Base-by-base conservation (phyloP, 2,113 vertebrate genomes). In the Agapornis roseicollis region DNA sequence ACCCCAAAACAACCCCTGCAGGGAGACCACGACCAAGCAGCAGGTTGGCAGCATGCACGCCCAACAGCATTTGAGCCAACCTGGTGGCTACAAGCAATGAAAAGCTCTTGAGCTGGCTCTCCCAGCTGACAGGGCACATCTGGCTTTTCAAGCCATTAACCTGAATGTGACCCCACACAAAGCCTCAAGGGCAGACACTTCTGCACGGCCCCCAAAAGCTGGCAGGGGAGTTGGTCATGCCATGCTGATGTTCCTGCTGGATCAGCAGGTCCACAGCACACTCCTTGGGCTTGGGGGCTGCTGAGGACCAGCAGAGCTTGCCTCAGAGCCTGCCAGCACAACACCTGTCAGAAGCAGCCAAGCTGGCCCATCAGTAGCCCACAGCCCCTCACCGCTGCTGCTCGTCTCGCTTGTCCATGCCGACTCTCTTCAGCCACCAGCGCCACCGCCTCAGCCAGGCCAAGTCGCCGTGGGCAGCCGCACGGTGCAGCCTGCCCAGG, bases 21-120 rank as follows among this genome's bases (percentile, higher is more conserved):
- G 29, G 50, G n/a, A 73, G 52, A 53, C 17, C n/a, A 7, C 0
- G 2, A 27, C 8, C 1, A n/a, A 74, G 60, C 2, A 0, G 19
- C 47, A 55, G 35, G 46, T 58, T 0, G 0, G 31, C 7, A 1
- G 53, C 35, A n/a, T 1, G 0, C 22, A 1, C 18, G 42, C 35
- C 46, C 52, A 41, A 9, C 41, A 33, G 61, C 11, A 6, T 49
- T 64, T 2, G 8, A 68, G n/a, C 61, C 9, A 8, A 10, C 6
- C 37, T 3, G 3, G 53, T 47, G 7, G 28, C 70, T 81, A 9
- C 31, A n/a, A 49, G 47, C n/a, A 33, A 8, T 2, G 15, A 37
- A 61, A 63, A 63, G 23, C 35, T 42, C 35, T 33, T 2, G 42
- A 49, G 35, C 44, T 64, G 35, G 3, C 16, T 63, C 25, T 42